Conservation (phyloP, 92 coral and sea anemone genomes). For the Epizoanthus illoricatus region DNA sequence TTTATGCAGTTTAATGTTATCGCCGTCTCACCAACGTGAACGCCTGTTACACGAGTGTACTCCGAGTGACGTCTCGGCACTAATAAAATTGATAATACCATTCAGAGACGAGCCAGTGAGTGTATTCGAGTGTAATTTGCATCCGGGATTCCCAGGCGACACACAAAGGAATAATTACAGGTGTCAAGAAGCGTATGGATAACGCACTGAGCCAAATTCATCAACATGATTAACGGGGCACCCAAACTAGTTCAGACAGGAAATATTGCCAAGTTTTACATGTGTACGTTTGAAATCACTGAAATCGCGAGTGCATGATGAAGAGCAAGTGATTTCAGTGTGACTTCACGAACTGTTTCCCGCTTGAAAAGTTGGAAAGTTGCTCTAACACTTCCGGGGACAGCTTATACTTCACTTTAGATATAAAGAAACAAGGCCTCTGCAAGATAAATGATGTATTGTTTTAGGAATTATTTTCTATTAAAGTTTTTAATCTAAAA, state of each 20-base stretch:
- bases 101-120: not conserved
- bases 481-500: too few species aligned
- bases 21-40: not conserved
- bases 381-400: too few species aligned
- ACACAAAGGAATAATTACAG: not conserved
- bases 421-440: too few species aligned
- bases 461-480: too few species aligned
- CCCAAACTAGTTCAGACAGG: not conserved
- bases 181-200: not conserved
- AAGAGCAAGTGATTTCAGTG: too few species aligned
- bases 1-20: not conserved
- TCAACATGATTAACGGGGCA: not conserved
- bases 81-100: not conserved
- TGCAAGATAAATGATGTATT: too few species aligned
- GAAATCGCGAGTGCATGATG: too few species aligned
- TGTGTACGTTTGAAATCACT: not conserved
- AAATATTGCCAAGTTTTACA: not conserved
- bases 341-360: too few species aligned
- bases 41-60: not conserved
- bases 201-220: not conserved
- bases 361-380: too few species aligned
- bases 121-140: not conserved
- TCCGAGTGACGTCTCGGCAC: not conserved
- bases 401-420: too few species aligned
- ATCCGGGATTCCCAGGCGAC: not conserved